Evolutionary conservation across 2,888 invertebrate genomes (phyloP), one percentile per base, ranked within the genome.

Genomic region (Meandrusa payeni): DNA sequence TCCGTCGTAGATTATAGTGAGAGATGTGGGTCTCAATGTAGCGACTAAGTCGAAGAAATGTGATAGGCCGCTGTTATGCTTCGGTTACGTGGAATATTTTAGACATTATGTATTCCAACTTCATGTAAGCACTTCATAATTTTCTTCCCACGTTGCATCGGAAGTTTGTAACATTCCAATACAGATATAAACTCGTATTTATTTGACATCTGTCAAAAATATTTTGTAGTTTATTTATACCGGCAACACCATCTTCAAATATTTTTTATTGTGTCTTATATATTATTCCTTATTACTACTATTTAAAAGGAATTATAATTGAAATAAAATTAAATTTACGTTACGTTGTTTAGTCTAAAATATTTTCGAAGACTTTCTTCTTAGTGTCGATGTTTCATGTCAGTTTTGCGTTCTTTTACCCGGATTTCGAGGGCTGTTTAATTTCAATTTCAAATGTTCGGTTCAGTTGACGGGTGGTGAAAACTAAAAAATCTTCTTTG

Each of bases 1-100:
- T 33, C 39, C 44, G 47, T 41, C 31, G 26, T 55, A 49, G 51
- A 41, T 33, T 46, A 45, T 57, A 56, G 57, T 61, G 56, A 64
- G 52, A 57, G 68, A 63, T 48, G 58, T 69, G 76, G 76, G 76
- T 76, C 76, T 76, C 73, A 76, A 76, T 59, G 47, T 70, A 74
- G 64, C 65, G 67, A 71, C 66, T 65, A 69, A 69, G 70, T 69
- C 60, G 65, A 58, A 61, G 60, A 55, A 55, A 54, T 67, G 66
- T 65, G 64, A 67, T 65, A 57, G 53, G 50, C 41, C 42, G 44
- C 48, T 58, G 55, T 61, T 51, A 49, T 52, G 44, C 29, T 17
- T 47, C 39, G 46, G 40, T 38, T 34, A 34, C 47, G 51, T 54
- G 49, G 48, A 48, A 51, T 33, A 51, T 50, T 52, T 46, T 26